Base-by-base conservation (phyloP, 2,797 vertebrate species). In the Pseudochirops corinnae region DNA sequence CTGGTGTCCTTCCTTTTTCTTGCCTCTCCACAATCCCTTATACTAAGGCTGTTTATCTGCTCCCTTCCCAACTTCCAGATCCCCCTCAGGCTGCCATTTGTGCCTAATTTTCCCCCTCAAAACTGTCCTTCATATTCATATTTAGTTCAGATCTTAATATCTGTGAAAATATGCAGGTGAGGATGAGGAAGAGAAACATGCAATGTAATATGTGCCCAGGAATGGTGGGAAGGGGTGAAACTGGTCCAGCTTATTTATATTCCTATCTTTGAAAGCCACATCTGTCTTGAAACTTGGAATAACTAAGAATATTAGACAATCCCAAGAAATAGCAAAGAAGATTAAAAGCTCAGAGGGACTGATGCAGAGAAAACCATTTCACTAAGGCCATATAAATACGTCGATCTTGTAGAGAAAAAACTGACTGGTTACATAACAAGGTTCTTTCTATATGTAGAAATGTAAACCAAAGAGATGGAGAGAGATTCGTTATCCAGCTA, bases 31-130 rank as follows among this genome's bases (percentile, higher is more conserved):
- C 6, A 67, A 67, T 67, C 33, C 12, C 13, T 67, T 24, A 46
- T 10, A 24, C n/a, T 82, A 39, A 82, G 16, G 62, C 5, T 18
- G 2, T 7, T 46, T 24, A 46, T 82, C 6, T 82, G n/a, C 6
- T 39, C 67, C n/a, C 18, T 82, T 11, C 67, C n/a, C 39, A 46
- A 82, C 39, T n/a, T 67, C 62, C 13, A 67, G 62, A 67, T 9
- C n/a, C 24, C n/a, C 24, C 46, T 92, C 55, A 46, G 82, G 56
- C n/a, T 6, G 29, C 53, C 33, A 55, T 58, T 57, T 95, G 50
- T 92, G 95, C 91, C 87, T 94, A 90, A 93, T 57, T 82, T 93
- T 6, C 57, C 39, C 13, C 90, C 90, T 93, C 55, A 74, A 93
- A 91, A 31, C 67, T 74, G 7, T 16, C n/a, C 16, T 74, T 74